phyloP scores from a whole-genome alignment of 2,888 invertebrate genomes.

The Lottia scabra region DNA sequence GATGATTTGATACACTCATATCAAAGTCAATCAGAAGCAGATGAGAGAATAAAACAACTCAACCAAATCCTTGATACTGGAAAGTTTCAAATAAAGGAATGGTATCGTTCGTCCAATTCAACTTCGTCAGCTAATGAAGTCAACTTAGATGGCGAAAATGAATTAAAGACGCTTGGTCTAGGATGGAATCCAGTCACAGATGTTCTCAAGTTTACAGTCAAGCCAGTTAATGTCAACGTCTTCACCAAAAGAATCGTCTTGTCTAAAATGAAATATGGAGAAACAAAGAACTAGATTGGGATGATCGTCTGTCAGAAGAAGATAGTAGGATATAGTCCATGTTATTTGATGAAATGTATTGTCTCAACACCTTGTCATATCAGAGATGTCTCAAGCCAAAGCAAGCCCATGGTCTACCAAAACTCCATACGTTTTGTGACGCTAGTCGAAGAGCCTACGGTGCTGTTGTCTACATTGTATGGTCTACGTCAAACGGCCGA shows the following conservation, averaged over 20 bases:
- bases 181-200: not conserved
- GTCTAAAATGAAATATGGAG: conserved; percentile 2
- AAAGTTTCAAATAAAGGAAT: conserved; percentile 17
- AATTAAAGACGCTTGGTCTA: conserved; percentile 11
- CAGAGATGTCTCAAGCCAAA: no score
- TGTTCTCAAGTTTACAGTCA: not conserved
- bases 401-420: not conserved
- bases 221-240: not conserved
- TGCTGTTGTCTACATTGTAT: not conserved
- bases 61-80: conserved; percentile 13
- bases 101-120: conserved; percentile 10
- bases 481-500: not conserved
- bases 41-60: conserved; percentile 5
- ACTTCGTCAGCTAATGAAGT: not conserved
- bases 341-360: no score
- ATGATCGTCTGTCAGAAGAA: no score
- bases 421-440: conserved; percentile 11
- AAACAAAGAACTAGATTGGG: no score
- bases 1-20: conserved; percentile 21
- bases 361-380: no score
- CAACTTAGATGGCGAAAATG: not conserved
- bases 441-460: conserved; percentile 2
- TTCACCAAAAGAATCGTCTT: conserved; percentile 7
- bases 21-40: not conserved
- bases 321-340: no score